phyloP scores from a whole-genome alignment of 2,797 vertebrate species.

The Peromyscus eremicus region DNA sequence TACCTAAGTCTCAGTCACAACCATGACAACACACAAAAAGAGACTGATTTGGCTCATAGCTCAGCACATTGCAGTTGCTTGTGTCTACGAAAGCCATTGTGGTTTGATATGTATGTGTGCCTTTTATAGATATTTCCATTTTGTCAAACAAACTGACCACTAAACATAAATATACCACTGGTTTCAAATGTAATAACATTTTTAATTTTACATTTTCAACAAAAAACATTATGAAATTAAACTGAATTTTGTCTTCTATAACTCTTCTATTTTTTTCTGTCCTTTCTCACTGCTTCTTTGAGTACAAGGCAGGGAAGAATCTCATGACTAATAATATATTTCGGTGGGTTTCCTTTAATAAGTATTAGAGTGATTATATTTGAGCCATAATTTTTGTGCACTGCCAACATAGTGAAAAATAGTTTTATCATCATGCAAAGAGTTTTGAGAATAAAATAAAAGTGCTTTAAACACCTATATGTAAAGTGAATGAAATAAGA shows the following conservation, averaged over 20 bases:
- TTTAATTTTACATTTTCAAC: background rate
- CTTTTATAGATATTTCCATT: background rate
- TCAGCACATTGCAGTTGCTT: background rate
- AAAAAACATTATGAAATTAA: background rate
- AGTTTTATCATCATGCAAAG: background rate
- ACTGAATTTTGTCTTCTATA: background rate
- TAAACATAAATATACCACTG: background rate
- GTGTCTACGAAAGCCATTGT: background rate
- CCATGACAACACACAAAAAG: background rate
- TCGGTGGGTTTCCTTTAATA: background rate
- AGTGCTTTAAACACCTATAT: background rate
- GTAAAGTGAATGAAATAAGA: background rate
- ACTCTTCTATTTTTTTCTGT: too few relatives aligned
- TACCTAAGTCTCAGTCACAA: background rate
- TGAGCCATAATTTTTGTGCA: background rate
- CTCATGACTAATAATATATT: background rate
- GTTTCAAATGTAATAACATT: background rate
- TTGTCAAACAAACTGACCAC: background rate
- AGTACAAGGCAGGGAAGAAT: background rate
- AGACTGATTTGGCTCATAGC: background rate
- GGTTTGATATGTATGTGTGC: too few relatives aligned
- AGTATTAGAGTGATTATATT: background rate
- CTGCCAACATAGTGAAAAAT: background rate
- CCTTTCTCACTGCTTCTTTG: background rate
- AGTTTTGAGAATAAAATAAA: slow-evolving; percentile 19